Evolutionary conservation across 1,140 invertebrate genomes (phyloP).

Genomic region (Drosophila quadrilineata): DNA sequence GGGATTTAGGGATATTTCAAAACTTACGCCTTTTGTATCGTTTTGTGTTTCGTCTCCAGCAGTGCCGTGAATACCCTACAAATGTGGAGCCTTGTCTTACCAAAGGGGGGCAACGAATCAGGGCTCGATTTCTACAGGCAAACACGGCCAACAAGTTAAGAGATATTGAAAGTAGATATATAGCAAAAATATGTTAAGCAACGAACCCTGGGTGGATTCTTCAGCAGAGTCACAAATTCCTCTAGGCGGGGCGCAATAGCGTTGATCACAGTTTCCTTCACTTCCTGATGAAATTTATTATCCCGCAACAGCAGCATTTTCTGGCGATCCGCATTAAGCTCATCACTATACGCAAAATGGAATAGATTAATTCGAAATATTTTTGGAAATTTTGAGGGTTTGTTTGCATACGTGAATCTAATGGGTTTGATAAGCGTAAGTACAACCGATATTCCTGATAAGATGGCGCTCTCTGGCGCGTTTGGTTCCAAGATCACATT

Average conservation of each 20-base stretch:
- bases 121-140: conserved; percentile 62
- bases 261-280: conserved; percentile 84
- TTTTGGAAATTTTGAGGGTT: too few species aligned
- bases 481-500: conserved; percentile 87
- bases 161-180: not conserved
- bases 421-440: conserved; percentile 86
- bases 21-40: conserved; percentile 82
- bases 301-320: conserved; percentile 75
- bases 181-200: not conserved
- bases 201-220: conserved; percentile 88
- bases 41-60: conserved; percentile 85
- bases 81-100: conserved; percentile 89
- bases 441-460: conserved; percentile 90
- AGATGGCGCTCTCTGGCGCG: conserved; percentile 88
- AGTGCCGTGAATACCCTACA: conserved; percentile 87
- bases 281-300: conserved; percentile 82
- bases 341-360: conserved; percentile 52
- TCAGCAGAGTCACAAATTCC: conserved; percentile 87
- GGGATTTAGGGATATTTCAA: not conserved
- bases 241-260: conserved; percentile 87
- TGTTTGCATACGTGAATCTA: conserved; percentile 73
- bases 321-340: conserved; percentile 71
- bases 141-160: not conserved
- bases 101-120: conserved; percentile 86
- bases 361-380: not conserved